Base-by-base conservation (phyloP, 1,140 invertebrate species). In the Scaptomyza montana region DNA sequence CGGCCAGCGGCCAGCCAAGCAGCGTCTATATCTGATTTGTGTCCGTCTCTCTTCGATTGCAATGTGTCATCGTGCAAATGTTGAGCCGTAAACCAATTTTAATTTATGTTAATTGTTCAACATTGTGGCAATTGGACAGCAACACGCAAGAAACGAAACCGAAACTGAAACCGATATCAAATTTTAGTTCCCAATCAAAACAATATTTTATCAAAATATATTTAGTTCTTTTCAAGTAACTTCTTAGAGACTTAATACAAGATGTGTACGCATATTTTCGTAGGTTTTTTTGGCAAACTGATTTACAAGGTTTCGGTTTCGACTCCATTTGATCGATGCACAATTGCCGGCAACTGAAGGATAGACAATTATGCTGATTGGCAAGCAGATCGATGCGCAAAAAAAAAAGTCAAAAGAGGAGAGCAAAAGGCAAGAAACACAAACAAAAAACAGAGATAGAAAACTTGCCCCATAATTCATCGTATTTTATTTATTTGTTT, bases 71-170 rank as follows among this genome's bases (percentile, higher is more conserved):
- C 77, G 70, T n/a, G 64, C 70, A 74, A 77, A 79, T 71, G 65
- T 59, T 80, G 65, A 21, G 77, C 77, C 80, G 85, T 89, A 89
- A 84, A 89, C 77, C 80, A 89, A 89, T 74, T 84, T 89, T 89
- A 89, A 89, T 89, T 89, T 89, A 89, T 89, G 84, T 80, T 89
- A 89, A 89, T 89, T 89, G 85, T 66, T 66, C 63, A 63, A 67
- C 77, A 67, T 54, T 78, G 77, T 74, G 76, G 77, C 80, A 78
- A 82, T 84, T 82, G 75, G 80, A 56, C 50, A 63, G 74, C 67
- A 87, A 69, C 76, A 81, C 67, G 82, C 74, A 65, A 86, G 70
- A 75, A 81, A 81, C 43, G 59, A 84, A 68, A 61, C 56, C 43
- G 74, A 77, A 80, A 72, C 51, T 54, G 57, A 47, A 62, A 72